Conservation (phyloP, 2,888 invertebrate genomes). For the Spisula subtruncata region DNA sequence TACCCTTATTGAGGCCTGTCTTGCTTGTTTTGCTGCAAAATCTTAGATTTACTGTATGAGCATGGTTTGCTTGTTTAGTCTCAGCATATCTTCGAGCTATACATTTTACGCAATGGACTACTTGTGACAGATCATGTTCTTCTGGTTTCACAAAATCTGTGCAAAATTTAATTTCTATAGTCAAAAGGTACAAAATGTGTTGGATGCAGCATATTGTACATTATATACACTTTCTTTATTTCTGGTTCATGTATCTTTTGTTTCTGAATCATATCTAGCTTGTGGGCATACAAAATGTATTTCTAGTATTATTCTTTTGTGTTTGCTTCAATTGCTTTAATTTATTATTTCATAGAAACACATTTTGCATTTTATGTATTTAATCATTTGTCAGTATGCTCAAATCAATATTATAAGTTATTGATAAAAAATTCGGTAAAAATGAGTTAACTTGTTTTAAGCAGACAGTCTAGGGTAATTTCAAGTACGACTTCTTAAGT, state of each 20-base stretch:
- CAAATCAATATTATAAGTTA: too few species aligned
- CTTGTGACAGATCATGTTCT: neutral
- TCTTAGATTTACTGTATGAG: neutral
- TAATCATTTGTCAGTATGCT: neutral
- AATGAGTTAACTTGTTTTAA: too few species aligned
- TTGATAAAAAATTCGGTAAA: too few species aligned
- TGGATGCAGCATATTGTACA: neutral
- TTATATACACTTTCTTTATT: neutral
- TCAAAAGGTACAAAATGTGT: too few species aligned
- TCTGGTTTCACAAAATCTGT: too few species aligned
- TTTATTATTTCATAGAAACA: neutral
- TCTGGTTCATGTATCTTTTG: neutral
- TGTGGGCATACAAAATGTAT: too few species aligned
- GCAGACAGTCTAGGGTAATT: too few species aligned
- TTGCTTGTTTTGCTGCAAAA: neutral
- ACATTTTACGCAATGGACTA: neutral
- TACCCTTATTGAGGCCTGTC: too few species aligned
- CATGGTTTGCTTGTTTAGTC: neutral
- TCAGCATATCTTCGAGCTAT: neutral
- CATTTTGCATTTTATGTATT: neutral
- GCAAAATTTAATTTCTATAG: too few species aligned
- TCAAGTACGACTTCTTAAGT: too few species aligned
- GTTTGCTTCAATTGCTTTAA: slow-evolving; percentile 9
- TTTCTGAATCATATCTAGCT: neutral
- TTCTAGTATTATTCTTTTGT: neutral